Evolutionary conservation across 2,113 vertebrate genomes (phyloP), one percentile per base, ranked within the genome.

Genomic region (Pachypanchax playfairii): DNA sequence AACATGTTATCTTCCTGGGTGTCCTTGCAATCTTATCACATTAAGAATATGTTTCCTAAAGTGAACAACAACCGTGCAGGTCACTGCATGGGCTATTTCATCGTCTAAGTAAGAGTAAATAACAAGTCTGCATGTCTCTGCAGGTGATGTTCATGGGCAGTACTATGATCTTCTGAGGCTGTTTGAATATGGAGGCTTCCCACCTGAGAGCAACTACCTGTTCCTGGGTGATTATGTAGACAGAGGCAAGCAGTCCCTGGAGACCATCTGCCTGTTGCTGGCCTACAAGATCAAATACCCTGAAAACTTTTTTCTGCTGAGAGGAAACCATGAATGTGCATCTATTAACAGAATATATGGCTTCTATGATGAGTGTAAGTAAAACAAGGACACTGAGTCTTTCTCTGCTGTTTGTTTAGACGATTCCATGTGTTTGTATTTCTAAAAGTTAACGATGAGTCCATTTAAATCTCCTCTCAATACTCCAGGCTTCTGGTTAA

Each of bases 271-370:
- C 87, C 79, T 93, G 59, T 75, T 93, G 79, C 79, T 93, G 87
- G 91, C 92, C 8, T 93, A 92, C 85, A 93, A 93, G 85, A 88
- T 93, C 79, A 93, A 93, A 86, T 93, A 92, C 79, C 92, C 92
- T 17, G 92, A 93, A 88, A 98, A 98, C 85, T 98, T 98, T 86
- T 98, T 98, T 88, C 90, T 98, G 79, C 92, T 98, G 79, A 92
- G 96, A 0, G 96, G 96, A 76, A 98, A 98, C 90, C 96, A 98
- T 0, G 97, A 98, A 87, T 97, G 96, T 6, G 96, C 96, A 85
- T 97, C 95, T 90, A 98, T 98, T 90, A 98, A 98, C 91, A 94
- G 96, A 86, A 98, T 98, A 91, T 98, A 98, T 0, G 96, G 96
- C 77, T 98, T 98, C 88, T 98, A 98, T 0, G 96, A 98, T 0